Conservation (phyloP, 2,888 invertebrate species). For the Drosophila neotestacea region DNA sequence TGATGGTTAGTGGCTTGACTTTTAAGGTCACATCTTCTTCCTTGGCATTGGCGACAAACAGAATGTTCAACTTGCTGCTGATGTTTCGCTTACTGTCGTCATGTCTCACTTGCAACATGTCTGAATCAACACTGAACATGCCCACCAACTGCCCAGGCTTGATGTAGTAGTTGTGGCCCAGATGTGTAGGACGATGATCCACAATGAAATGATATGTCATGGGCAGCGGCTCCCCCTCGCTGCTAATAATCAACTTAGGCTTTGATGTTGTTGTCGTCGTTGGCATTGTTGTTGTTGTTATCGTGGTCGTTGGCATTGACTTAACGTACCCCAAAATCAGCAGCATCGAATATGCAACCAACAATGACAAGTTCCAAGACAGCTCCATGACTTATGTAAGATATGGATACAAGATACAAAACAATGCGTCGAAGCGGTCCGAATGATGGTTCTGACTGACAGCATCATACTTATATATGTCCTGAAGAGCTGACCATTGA, state of each 20-base stretch:
- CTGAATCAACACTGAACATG: conserved; percentile 62
- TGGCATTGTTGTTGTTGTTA: background rate
- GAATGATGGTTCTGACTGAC: conserved; percentile 25
- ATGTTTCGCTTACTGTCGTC: conserved; percentile 52
- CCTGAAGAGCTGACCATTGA: conserved; percentile 32
- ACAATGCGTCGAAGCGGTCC: conserved; percentile 18
- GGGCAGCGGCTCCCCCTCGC: conserved; percentile 34
- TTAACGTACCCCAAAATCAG: conserved; percentile 15
- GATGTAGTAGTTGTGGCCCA: conserved; percentile 77
- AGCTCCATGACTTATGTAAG: conserved; percentile 33
- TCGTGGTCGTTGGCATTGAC: conserved; percentile 13
- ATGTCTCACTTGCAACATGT: conserved; percentile 54
- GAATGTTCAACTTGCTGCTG: conserved; percentile 74
- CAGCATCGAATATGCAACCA: conserved; percentile 13
- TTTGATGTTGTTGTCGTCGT: conserved; percentile 22
- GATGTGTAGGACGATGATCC: conserved; percentile 71
- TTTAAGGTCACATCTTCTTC: conserved; percentile 21
- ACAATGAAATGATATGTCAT: conserved; percentile 69
- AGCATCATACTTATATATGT: conserved; percentile 53
- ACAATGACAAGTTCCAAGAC: conserved; percentile 23
- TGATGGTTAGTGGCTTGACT: background rate
- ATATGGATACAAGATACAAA: conserved; percentile 5
- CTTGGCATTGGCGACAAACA: conserved; percentile 64
- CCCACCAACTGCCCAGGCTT: conserved; percentile 80
- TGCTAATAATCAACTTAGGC: conserved; percentile 39